phyloP scores from a whole-genome alignment of 2,888 invertebrate genomes.

The Didymodactylos carnosus region DNA sequence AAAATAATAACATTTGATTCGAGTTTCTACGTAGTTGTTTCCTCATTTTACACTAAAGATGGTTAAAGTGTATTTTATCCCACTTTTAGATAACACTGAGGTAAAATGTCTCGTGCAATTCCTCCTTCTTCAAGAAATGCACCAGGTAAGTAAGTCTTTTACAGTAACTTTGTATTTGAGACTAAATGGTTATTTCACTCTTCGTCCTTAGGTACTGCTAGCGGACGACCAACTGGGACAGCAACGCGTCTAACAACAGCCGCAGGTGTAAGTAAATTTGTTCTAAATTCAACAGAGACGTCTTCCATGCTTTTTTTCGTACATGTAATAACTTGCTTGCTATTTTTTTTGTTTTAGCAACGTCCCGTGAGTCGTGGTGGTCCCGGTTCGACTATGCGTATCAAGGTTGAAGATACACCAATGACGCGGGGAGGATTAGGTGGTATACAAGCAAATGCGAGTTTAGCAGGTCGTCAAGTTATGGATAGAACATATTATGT shows the following conservation, averaged over 20 bases:
- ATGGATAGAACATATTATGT: conserved; percentile 67
- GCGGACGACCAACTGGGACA: background rate
- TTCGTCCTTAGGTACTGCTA: background rate
- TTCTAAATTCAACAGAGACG: background rate
- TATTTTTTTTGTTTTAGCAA: background rate
- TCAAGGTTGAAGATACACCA: conserved; percentile 7
- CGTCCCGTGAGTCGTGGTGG: background rate
- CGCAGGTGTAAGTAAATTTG: background rate
- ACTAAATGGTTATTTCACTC: background rate
- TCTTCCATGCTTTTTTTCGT: too few species aligned
- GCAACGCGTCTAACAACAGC: background rate
- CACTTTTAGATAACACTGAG: too few species aligned
- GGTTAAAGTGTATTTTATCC: too few species aligned
- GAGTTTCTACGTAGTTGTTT: too few species aligned
- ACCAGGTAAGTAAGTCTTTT: background rate
- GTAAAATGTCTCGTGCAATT: background rate
- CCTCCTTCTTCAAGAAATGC: background rate
- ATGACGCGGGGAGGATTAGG: conserved; percentile 15
- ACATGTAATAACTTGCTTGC: too few species aligned
- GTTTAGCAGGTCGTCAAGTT: conserved; percentile 41
- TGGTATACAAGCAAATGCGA: conserved; percentile 15
- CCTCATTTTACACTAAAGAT: too few species aligned
- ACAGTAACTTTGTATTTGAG: background rate
- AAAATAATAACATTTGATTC: too few species aligned
- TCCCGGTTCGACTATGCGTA: background rate